Base-by-base conservation (phyloP, 2,888 invertebrate genomes). In the Zygogramma bicolorata region DNA sequence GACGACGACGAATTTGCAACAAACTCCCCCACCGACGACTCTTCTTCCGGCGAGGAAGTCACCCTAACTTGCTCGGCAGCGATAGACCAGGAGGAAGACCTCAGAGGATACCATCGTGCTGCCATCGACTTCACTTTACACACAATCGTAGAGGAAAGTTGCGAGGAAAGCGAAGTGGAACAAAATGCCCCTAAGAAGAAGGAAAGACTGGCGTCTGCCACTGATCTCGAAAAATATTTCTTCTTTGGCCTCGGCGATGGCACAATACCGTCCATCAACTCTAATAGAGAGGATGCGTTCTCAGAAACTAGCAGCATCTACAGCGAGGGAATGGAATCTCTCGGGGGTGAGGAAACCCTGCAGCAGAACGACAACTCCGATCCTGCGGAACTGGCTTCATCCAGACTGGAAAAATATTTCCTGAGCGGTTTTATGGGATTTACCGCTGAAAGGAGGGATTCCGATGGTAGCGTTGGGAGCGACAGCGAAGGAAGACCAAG, bases 81-180 rank as follows among this genome's bases (percentile, higher is more conserved):
- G 6, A 80, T 84, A 18, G 93, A 95, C 81, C 90, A 95, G 4
- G 94, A 96, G 81, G 95, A 95, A 74, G 95, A 95, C 75, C 89
- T 95, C 57, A 89, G 95, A 3, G 93, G 92, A n/a, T 96, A 95
- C 84, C 94, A 95, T 84, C 91, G 95, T 65, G 91, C 94, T 69
- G 92, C 93, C 0, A 93, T 96, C 82, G 96, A 97, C 87, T 96
- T 96, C 85, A 96, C 96, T 1, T 88, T 97, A 75, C 97, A 97
- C 84, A 97, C 97, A 0, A 97, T 97, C 79, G 93, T 96, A 29
- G 97, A 97, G 88, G 97, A 97, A 87, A 96, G 96, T 82, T 97
- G 97, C 86, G 97, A 97, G 88, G 97, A 97, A 87, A 96, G 96
- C 86, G 95, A 95, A 87, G 91, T 93, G 74, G 95, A 95, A 81